These are phyloP conservation scores for Daubentonia madagascariensis DNA, from an alignment of 2,113 vertebrate species.

Conservation along the genomic window DNA sequence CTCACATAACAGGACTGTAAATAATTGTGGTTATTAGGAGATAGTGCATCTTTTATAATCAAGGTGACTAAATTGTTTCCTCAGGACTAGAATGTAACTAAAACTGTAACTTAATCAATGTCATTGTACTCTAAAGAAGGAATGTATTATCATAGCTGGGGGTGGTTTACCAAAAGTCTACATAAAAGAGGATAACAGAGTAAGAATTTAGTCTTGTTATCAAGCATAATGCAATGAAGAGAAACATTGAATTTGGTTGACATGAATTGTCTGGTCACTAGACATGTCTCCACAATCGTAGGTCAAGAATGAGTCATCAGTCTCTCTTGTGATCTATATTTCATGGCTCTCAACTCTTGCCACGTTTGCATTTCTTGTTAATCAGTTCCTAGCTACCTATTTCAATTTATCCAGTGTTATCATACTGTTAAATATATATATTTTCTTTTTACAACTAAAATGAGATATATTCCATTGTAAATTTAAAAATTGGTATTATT, in stretches of 20 bases:
- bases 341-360: background rate
- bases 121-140: background rate
- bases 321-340: background rate
- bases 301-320: background rate
- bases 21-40: background rate
- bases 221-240: background rate
- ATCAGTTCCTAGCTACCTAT: background rate
- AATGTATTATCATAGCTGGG: background rate
- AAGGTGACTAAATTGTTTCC: background rate
- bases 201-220: background rate
- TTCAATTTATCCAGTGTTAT: background rate
- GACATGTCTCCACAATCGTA: background rate
- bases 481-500: background rate
- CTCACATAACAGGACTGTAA: background rate
- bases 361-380: background rate
- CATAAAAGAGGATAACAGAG: background rate
- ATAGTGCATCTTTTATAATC: background rate
- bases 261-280: background rate
- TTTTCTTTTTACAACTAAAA: background rate
- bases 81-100: background rate
- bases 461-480: background rate
- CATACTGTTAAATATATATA: background rate
- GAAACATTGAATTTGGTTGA: background rate
- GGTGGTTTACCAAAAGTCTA: background rate
- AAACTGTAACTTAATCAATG: background rate